phyloP scores from a whole-genome alignment of 2,113 vertebrate species.

The Anser brachyrhynchus region DNA sequence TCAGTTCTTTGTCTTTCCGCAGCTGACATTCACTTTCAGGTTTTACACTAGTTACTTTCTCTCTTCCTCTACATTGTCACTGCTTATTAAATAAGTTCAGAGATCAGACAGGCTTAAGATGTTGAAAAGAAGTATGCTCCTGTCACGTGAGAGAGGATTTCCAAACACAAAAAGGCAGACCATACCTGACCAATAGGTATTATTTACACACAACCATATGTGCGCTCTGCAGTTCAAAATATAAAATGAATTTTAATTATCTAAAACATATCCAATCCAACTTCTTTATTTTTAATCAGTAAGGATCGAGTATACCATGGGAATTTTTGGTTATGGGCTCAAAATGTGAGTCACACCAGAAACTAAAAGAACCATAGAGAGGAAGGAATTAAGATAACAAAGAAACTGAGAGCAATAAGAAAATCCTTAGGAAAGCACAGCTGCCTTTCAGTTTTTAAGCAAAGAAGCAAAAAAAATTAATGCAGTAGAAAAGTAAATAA shows the following conservation, averaged over 20 bases:
- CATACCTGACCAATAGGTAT: background rate
- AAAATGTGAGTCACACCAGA: background rate
- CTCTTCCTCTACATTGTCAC: background rate
- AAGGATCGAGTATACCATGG: background rate
- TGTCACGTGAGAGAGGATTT: background rate
- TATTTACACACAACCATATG: background rate
- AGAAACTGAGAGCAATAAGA: background rate
- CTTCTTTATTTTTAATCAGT: background rate
- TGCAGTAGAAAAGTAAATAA: background rate
- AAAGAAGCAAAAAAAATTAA: background rate
- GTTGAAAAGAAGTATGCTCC: fast-evolving
- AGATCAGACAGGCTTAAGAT: background rate
- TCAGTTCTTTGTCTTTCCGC: background rate
- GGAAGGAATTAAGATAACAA: background rate
- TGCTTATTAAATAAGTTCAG: background rate
- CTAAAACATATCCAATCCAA: background rate
- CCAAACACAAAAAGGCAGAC: background rate
- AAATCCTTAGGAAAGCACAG: background rate
- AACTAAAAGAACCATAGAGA: background rate
- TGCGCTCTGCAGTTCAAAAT: background rate
- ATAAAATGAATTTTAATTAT: background rate
- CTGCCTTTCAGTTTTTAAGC: background rate
- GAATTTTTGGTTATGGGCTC: background rate
- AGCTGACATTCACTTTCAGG: background rate
- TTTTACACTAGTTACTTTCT: background rate